Evolutionary conservation across 1,140 invertebrate genomes (phyloP), one percentile per base, ranked within the genome.

Genomic region (Pissodes strobi): DNA sequence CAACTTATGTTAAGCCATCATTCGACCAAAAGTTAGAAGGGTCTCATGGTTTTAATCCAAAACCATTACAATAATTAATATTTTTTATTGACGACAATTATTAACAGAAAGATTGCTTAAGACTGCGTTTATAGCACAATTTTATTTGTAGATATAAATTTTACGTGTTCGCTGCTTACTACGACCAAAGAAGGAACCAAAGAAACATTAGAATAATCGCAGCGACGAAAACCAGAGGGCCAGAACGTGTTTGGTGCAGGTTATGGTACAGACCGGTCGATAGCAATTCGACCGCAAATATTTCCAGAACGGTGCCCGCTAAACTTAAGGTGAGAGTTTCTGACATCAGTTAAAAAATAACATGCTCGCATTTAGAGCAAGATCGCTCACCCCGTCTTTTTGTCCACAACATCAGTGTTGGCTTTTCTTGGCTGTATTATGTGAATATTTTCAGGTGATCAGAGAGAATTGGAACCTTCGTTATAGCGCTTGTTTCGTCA

Each of bases 381-480:
- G n/a, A n/a, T n/a, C n/a, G n/a, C n/a, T n/a, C n/a, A n/a, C n/a
- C n/a, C n/a, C n/a, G n/a, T n/a, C n/a, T n/a, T n/a, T n/a, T n/a
- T n/a, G n/a, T n/a, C n/a, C n/a, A n/a, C n/a, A n/a, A n/a, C n/a
- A n/a, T n/a, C n/a, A n/a, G n/a, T n/a, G n/a, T n/a, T n/a, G n/a
- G 25, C 9, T 27, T 27, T 27, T 27, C 9, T 27, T 27, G 9
- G 9, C 25, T 27, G 3, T 5, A 27, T 27, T 27, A 5, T 27
- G 25, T 27, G n/a, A n/a, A n/a, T 52, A 60, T 17, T 59, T 56
- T 48, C 23, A 90, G 85, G 84, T 90, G 0, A 95, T 96, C 23
- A 82, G 92, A 21, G 94, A 97, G 78, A 95, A 95, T 77, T 97
- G 93, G 93, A 95, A 94, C 76, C 79, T 95, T 2, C 93, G 93